Evolutionary conservation across 2,888 invertebrate genomes (phyloP), one percentile per base, ranked within the genome.

Genomic region (Beris morrisii): DNA sequence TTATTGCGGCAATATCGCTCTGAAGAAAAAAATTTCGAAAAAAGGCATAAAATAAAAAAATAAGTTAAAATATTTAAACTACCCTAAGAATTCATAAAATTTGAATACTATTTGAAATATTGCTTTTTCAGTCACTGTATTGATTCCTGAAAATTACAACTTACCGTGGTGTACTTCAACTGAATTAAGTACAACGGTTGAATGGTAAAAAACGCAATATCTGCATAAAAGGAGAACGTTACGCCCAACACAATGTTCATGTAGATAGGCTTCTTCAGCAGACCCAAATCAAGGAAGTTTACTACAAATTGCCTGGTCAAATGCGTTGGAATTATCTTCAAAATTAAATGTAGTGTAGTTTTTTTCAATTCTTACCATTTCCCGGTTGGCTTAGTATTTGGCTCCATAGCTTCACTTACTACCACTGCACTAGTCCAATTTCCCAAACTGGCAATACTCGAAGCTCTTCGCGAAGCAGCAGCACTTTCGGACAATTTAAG

Each of bases 241-340:
- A 89, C 83, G 43, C 91, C 91, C 43, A 89, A 75, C 58, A 87
- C 85, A 67, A 90, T 88, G 74, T 89, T 91, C 5, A 89, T 83
- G 71, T 87, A 89, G 30, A 85, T 82, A n/a, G 83, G 82, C 70
- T 88, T 84, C 74, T 87, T 87, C 7, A 89, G 75, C 7, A 89
- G 78, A 0, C 83, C 83, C 67, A 89, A 76, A 74, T 88, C 88
- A 44, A 88, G 78, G 65, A 84, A 85, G 68, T 87, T 84, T 0
- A 84, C 83, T 12, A 88, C 76, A 3, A 82, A 82, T 77, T 83
- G 82, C 82, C 84, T 84, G 31, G 6, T 9, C 4, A 43, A 43
- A 56, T 32, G 7, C 1, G 9, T 3, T 38, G 38, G 3, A 38
- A 38, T 38, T 38, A 22, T 22, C 22, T 38, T 38, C 38, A 38